Conservation (phyloP, 2,888 invertebrate species). For the Deilephila porcellus region DNA sequence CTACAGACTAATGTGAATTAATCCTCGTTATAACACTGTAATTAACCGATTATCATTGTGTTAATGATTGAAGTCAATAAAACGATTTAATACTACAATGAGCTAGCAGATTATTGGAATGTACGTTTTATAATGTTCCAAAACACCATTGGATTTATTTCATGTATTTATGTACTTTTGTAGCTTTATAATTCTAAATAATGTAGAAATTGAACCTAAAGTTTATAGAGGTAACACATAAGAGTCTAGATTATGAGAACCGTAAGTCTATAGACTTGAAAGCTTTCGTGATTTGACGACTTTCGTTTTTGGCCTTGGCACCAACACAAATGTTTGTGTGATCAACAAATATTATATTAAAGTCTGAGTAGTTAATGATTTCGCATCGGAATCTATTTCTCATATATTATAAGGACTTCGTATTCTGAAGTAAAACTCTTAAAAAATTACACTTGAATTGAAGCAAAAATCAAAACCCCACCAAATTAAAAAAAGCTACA, state of each 20-base stretch:
- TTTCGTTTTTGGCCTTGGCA: too few relatives aligned
- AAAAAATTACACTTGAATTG: not conserved
- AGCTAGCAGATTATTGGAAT: not conserved
- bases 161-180: not conserved
- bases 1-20: not conserved
- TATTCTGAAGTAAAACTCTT: too few relatives aligned
- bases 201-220: too few relatives aligned
- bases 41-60: not conserved
- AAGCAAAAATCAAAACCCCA: not conserved
- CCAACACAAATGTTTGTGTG: too few relatives aligned
- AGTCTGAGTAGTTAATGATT: too few relatives aligned
- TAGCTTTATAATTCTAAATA: not conserved
- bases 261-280: too few relatives aligned
- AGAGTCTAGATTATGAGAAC: too few relatives aligned
- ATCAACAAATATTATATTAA: too few relatives aligned
- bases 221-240: too few relatives aligned
- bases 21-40: not conserved
- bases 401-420: too few relatives aligned
- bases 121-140: not conserved
- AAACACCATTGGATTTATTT: not conserved
- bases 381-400: too few relatives aligned
- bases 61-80: not conserved
- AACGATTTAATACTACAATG: not conserved
- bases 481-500: not conserved
- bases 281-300: too few relatives aligned